Evolutionary conservation across 2,113 vertebrate genomes (phyloP).

Genomic region (Nothobranchius furzeri): DNA sequence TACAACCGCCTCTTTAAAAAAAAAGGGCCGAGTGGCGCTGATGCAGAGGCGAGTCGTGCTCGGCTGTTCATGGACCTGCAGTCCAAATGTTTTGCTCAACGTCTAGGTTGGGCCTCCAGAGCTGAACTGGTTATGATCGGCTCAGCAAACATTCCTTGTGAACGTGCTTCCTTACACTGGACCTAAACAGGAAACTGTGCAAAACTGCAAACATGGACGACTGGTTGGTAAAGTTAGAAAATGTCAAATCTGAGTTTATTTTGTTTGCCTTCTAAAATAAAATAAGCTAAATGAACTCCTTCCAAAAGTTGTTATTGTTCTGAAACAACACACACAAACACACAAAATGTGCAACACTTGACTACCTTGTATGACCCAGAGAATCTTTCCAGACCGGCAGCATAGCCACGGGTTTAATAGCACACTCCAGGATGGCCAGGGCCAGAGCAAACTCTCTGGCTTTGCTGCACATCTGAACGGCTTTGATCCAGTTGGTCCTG

Average conservation of each 20-base stretch:
- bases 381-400: constrained; percentile 96
- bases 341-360: background rate
- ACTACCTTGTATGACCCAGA: constrained; percentile 93
- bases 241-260: too few species aligned
- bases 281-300: background rate
- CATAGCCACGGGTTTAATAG: constrained; percentile 98
- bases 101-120: constrained; percentile 69
- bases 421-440: constrained; percentile 96
- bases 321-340: background rate
- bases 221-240: background rate
- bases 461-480: constrained; percentile 99
- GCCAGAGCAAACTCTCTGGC: constrained; percentile 97
- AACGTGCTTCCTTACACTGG: constrained; percentile 20
- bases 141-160: constrained; percentile 50
- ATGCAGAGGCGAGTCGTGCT: constrained; percentile 61
- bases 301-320: background rate
- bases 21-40: constrained; percentile 30
- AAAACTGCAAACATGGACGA: background rate
- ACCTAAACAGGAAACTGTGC: constrained; percentile 3
- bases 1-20: constrained; percentile 56
- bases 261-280: background rate
- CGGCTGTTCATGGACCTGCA: constrained; percentile 55
- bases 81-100: constrained; percentile 78
- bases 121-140: constrained; percentile 58
- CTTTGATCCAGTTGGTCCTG: constrained; percentile 99